phyloP scores from a whole-genome alignment of 2,113 vertebrate genomes.

The Otis tarda region DNA sequence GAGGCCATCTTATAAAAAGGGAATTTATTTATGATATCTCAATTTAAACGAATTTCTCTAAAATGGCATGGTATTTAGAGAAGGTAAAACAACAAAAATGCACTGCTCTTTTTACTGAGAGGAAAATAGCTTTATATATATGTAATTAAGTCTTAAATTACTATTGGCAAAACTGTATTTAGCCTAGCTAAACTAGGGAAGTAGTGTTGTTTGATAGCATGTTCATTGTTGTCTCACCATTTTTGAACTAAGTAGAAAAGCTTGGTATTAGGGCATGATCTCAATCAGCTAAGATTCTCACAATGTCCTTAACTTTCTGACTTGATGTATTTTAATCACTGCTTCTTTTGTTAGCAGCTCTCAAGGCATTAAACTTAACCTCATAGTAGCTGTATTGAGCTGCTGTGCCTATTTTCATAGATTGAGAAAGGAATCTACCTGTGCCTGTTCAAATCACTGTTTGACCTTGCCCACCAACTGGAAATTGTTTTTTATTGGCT shows the following conservation, averaged over 20 bases:
- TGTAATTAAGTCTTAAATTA: neutral
- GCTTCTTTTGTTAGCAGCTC: neutral
- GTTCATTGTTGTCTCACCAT: neutral
- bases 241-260: neutral
- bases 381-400: neutral
- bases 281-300: neutral
- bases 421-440: neutral
- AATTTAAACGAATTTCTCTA: conserved; percentile 32
- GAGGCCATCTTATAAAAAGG: conserved; percentile 67
- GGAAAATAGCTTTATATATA: neutral
- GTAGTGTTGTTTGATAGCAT: neutral
- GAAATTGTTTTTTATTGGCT: neutral
- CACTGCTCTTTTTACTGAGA: neutral
- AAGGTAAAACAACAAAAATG: conserved; percentile 4
- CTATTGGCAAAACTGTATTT: neutral
- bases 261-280: neutral
- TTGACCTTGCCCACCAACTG: neutral
- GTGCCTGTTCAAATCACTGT: neutral
- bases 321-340: neutral
- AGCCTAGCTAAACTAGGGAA: neutral
- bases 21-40: conserved; percentile 34
- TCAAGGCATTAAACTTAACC: neutral
- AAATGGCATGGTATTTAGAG: neutral
- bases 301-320: neutral
- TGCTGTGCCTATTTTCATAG: neutral